Base-by-base conservation (phyloP, 2,888 invertebrate genomes). In the Drosophila vallismaia region DNA sequence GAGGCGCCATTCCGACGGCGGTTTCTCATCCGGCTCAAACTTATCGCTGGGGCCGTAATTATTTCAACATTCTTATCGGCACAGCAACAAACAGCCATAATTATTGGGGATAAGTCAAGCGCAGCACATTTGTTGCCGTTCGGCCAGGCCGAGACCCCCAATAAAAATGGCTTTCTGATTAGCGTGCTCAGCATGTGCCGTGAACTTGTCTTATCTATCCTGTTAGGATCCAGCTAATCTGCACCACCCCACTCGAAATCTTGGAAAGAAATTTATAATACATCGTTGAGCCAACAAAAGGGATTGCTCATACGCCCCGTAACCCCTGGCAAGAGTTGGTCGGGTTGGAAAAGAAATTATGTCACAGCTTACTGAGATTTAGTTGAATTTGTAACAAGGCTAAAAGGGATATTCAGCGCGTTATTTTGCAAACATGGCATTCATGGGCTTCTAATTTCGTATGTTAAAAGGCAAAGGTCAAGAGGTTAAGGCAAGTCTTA, bases 121-220 rank as follows among this genome's bases (percentile, higher is more conserved):
- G 55, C 76, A 85, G 85, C 85, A 82, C 56, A 82, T 84, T 84
- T 84, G 66, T 75, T 75, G 68, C 54, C 68, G 6, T n/a, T 36
- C 36, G 36, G n/a, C 36, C 36, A 1, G 36, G 36, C 36, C 28
- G 28, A 1, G 28, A 73, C 60, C 62, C 58, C 31, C 59, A 79
- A 81, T 75, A 73, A 73, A 77, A 82, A 74, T 77, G 70, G 76
- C 79, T 74, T 77, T 70, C 82, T 79, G 82, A 82, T 79, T 82
- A 76, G 85, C 74, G 45, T 71, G 50, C 72, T 80, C 75, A 62
- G 68, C 53, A 58, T 64, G 51, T 57, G 59, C 55, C 60, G 63
- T 55, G 38, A 60, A 84, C 60, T 69, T 71, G 69, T 68, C 78
- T 83, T 84, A 86, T 86, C 86, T 75, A 51, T 29, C 31, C 31